Conservation (phyloP, 2,888 invertebrate species). For the Panopea generosa region DNA sequence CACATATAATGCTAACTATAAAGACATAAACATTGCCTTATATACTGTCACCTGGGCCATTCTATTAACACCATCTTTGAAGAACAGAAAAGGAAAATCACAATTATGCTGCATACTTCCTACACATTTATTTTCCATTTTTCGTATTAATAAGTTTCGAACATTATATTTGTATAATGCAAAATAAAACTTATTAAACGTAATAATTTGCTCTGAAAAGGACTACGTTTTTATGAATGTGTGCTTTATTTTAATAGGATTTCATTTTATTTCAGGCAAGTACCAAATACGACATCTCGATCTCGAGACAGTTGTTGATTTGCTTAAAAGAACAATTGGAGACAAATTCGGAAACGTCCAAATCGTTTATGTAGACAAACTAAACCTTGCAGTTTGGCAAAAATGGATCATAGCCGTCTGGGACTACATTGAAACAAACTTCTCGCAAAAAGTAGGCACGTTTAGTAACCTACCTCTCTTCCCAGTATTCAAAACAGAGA, state of each 20-base stretch:
- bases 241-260: neutral
- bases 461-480: constrained; percentile 6
- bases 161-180: no score
- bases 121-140: no score
- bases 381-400: neutral
- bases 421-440: neutral
- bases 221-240: neutral
- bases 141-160: no score
- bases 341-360: neutral
- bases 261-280: neutral
- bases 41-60: no score
- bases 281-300: constrained; percentile 10
- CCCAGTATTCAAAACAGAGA: neutral
- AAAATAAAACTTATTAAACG: no score
- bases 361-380: constrained; percentile 4
- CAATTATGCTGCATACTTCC: no score
- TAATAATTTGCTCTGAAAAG: no score
- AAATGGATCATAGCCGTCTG: constrained; percentile 12
- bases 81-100: no score
- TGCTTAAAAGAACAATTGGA: neutral
- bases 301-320: neutral
- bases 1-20: no score
- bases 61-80: no score
- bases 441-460: neutral
- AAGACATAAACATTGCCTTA: no score